A percentile compares a stretch with the other conserved stretches of the same genome.
These are phyloP conservation scores for Hemiscyllium ocellatum DNA, from an alignment of 2,113 vertebrate species.

Conservation along the genomic window DNA sequence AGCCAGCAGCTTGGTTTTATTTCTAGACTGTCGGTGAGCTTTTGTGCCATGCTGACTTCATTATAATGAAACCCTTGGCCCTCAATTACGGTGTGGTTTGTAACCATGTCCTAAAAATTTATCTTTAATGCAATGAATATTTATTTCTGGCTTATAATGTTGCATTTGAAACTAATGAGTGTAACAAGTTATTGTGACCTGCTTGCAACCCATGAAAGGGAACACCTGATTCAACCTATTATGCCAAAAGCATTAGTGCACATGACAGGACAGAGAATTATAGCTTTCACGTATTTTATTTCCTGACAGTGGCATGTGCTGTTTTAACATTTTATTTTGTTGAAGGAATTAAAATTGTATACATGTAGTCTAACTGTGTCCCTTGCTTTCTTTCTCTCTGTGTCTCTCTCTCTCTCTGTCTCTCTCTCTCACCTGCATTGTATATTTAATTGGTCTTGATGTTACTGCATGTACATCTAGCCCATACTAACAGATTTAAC, in stretches of 20 bases:
- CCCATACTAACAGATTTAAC: not conserved
- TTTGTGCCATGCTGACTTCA: not conserved
- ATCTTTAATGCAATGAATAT: not conserved
- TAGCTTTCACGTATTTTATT: not conserved
- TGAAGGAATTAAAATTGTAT: not conserved
- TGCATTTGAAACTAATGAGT: not conserved
- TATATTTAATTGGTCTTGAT: not conserved
- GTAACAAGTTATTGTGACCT: not conserved
- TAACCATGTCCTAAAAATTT: not conserved
- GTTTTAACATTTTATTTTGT: not conserved
- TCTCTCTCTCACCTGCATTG: not conserved
- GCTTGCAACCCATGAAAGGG: not conserved
- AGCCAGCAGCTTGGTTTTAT: not conserved
- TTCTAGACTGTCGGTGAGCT: not conserved
- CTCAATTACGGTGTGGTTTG: not conserved
- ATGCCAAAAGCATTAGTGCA: not conserved
- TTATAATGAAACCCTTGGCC: not conserved
- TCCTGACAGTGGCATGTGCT: no score
- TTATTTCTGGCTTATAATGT: not conserved
- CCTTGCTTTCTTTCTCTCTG: not conserved
- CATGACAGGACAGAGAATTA: not conserved
- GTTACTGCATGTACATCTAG: not conserved
- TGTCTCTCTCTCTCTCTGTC: not conserved
- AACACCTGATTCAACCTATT: not conserved
- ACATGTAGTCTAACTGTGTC: not conserved